phyloP scores from a whole-genome alignment of 2,888 invertebrate genomes.

The Limnephilus auricula region DNA sequence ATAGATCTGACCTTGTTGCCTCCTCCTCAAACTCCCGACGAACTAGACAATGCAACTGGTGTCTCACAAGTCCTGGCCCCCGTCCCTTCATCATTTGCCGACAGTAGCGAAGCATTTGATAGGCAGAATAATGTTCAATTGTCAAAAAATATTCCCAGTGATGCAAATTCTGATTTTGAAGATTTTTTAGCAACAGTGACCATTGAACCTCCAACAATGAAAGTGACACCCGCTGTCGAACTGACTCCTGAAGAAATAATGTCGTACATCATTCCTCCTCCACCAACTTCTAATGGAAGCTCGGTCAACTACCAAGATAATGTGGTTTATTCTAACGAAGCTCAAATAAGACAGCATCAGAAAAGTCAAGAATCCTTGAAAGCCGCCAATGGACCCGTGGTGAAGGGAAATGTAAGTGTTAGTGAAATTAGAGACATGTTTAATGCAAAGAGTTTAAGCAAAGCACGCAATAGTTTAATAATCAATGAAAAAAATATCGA shows the following conservation, averaged over 20 bases:
- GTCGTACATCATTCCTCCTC: constrained; percentile 90
- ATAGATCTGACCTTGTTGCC: constrained; percentile 93
- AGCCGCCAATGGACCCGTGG: constrained; percentile 72
- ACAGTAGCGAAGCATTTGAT: constrained; percentile 74
- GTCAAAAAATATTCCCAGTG: constrained; percentile 68
- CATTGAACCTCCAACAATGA: constrained; percentile 88
- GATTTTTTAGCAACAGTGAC: constrained; percentile 90
- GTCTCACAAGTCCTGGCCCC: constrained; percentile 84
- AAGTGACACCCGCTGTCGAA: constrained; percentile 85
- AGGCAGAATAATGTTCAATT: constrained; percentile 68
- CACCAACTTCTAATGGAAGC: constrained; percentile 80
- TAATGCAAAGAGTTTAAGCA: constrained; percentile 75
- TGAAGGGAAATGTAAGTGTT: constrained; percentile 79
- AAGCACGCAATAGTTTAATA: constrained; percentile 76
- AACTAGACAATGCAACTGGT: constrained; percentile 82
- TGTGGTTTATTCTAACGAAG: constrained; percentile 73
- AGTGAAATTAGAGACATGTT: constrained; percentile 78
- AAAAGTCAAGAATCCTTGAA: constrained; percentile 47
- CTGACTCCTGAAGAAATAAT: constrained; percentile 90
- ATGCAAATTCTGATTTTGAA: constrained; percentile 81
- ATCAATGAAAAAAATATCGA: constrained; percentile 73
- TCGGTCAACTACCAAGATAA: constrained; percentile 73
- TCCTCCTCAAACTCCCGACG: constrained; percentile 91
- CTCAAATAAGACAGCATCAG: constrained; percentile 70
- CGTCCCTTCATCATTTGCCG: constrained; percentile 88